Percentiles rank a stretch among this genome's conserved stretches.
phyloP scores from a whole-genome alignment of 2,888 invertebrate species.

The Mythimna ferrago region DNA sequence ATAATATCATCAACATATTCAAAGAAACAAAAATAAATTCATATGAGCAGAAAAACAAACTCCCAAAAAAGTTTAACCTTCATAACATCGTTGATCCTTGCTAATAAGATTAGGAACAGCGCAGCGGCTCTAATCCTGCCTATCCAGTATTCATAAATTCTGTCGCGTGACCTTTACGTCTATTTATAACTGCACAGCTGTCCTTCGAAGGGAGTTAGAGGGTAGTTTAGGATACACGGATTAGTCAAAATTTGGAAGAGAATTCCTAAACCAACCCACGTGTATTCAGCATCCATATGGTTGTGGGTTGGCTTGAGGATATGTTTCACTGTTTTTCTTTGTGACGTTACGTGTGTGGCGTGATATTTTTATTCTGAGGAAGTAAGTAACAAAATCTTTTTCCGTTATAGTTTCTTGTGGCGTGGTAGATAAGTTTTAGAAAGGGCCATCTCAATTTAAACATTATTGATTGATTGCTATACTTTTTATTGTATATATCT shows the following conservation, averaged over 20 bases:
- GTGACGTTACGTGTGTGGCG: neutral
- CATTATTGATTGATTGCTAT: neutral
- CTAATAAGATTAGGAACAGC: conserved; percentile 26
- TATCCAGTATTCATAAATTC: conserved; percentile 43
- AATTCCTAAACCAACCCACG: neutral
- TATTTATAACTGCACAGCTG: conserved; percentile 54
- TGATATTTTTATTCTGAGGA: neutral
- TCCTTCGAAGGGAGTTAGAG: conserved; percentile 17
- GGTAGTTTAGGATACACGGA: conserved; percentile 19
- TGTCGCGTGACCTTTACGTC: conserved; percentile 38
- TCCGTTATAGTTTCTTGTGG: neutral
- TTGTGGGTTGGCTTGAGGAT: neutral
- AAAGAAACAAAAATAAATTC: conserved; percentile 5
- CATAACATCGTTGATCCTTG: conserved; percentile 32
- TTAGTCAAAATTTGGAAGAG: conserved; percentile 7
- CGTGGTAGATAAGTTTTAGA: too few species aligned
- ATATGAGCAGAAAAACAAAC: conserved; percentile 16
- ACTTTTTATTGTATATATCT: too few species aligned
- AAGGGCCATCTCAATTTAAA: too few species aligned
- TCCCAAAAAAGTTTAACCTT: conserved; percentile 14
- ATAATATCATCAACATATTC: too few species aligned
- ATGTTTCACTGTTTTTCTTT: neutral
- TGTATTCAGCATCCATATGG: neutral
- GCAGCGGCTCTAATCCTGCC: conserved; percentile 33
- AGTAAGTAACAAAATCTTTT: too few species aligned